phyloP scores from a whole-genome alignment of 1,140 invertebrate genomes.

The Belonocnema kinseyi region DNA sequence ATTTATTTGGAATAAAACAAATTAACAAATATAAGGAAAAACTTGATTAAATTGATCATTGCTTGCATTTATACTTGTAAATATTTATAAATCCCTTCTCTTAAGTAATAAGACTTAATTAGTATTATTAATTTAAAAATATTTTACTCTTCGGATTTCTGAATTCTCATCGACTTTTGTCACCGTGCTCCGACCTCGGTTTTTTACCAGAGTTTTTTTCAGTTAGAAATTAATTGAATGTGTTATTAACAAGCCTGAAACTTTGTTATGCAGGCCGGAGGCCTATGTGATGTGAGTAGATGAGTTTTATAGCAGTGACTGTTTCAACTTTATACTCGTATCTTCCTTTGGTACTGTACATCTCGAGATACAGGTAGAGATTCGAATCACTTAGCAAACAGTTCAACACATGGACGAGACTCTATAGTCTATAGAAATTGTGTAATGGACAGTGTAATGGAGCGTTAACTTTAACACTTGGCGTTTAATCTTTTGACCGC shows the following conservation, averaged over 20 bases:
- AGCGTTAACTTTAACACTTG: slow-evolving; percentile 30
- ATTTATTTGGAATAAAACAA: too few relatives aligned
- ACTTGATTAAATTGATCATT: too few relatives aligned
- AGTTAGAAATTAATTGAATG: slow-evolving; percentile 30
- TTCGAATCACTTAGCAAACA: slow-evolving; percentile 28
- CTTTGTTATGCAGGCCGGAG: slow-evolving; percentile 37
- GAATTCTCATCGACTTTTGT: neutral
- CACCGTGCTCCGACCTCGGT: neutral
- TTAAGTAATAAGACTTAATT: too few relatives aligned
- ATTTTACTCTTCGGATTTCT: neutral
- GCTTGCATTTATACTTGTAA: too few relatives aligned
- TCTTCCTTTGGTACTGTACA: slow-evolving; percentile 36
- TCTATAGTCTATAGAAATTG: slow-evolving; percentile 14
- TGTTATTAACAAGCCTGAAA: slow-evolving; percentile 8
- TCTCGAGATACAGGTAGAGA: slow-evolving; percentile 40
- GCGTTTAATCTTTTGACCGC: slow-evolving; percentile 9
- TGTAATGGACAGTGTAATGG: slow-evolving; percentile 15
- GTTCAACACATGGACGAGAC: slow-evolving; percentile 18
- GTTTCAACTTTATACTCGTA: slow-evolving; percentile 39
- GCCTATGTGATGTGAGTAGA: slow-evolving; percentile 61
- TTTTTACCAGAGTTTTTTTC: slow-evolving; percentile 35
- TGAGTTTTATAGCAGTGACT: slow-evolving; percentile 66
- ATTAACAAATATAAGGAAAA: too few relatives aligned
- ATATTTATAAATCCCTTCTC: too few relatives aligned
- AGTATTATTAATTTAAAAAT: too few relatives aligned